A percentile compares a stretch with the other conserved stretches of the same genome.
Conservation (phyloP, 2,888 invertebrate genomes). For the Temnothorax ravouxi region DNA sequence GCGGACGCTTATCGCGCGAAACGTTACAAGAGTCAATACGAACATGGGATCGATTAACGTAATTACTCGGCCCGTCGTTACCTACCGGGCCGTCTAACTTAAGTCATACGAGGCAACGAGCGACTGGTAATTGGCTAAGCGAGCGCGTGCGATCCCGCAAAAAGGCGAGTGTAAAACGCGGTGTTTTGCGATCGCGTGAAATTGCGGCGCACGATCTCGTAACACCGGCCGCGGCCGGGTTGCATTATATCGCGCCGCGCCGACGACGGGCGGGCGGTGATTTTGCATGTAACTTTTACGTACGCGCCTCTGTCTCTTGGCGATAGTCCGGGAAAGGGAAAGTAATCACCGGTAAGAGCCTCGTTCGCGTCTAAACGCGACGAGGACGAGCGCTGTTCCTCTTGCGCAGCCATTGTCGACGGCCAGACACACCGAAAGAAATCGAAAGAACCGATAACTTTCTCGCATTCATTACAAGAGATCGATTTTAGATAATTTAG, state of each 20-base stretch:
- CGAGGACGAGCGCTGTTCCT: neutral
- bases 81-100: slow-evolving; percentile 12
- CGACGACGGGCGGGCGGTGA: slow-evolving; percentile 14
- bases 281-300: slow-evolving; percentile 51
- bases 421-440: neutral
- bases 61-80: slow-evolving; percentile 16
- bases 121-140: slow-evolving; percentile 2
- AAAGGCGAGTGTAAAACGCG: slow-evolving; percentile 15
- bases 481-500: slow-evolving; percentile 7
- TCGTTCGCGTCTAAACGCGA: slow-evolving; percentile 34
- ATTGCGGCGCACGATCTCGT: slow-evolving; percentile 59
- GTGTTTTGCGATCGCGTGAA: slow-evolving; percentile 41
- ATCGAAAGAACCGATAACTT: neutral
- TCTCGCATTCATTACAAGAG: neutral
- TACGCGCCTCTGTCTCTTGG: slow-evolving; percentile 19
- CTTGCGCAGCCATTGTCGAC: neutral
- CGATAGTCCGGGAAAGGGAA: slow-evolving; percentile 72
- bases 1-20: neutral
- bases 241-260: slow-evolving; percentile 49
- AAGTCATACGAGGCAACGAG: neutral
- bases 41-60: slow-evolving; percentile 32
- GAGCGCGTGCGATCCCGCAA: slow-evolving; percentile 26
- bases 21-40: slow-evolving; percentile 1
- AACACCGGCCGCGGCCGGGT: slow-evolving; percentile 42
- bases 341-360: slow-evolving; percentile 62